Evolutionary conservation across 2,113 vertebrate species (phyloP), one percentile per base, ranked within the genome.

Genomic region (Anas platyrhynchos): DNA sequence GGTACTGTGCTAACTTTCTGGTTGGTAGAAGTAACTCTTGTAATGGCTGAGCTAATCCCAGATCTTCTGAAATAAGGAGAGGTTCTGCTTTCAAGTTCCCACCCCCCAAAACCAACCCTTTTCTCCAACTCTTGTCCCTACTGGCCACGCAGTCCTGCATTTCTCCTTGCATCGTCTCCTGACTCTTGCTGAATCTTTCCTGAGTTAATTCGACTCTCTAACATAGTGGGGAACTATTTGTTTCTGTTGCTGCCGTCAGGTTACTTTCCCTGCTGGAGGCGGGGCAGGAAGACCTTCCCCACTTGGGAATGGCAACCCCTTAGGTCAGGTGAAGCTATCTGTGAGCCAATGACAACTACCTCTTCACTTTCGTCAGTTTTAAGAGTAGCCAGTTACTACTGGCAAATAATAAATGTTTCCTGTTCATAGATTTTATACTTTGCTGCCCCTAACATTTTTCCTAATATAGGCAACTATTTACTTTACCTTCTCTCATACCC

Each of bases 391-490:
- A 96, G 6, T 93, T 88, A 83, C n/a, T 92, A 63, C 65, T 78
- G 88, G 91, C 92, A 95, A 92, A 95, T 92, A 92, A 95, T 86
- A 93, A 92, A 71, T 34, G 43, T 43, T 95, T 91, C 80, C 86
- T 72, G 56, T 78, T 92, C 83, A 67, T 11, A 90, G 41, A 88
- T 65, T 88, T 90, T 81, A 72, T 81, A 75, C 83, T 92, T 94
- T 74, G 59, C 61, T 72, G 65, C 80, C 59, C 61, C 80, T 86
- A 88, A 86, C 13, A 14, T 83, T 94, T 78, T 94, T 86, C 61
- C 68, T 86, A 86, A 86, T 91, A 91, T 58, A 93, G 79, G 67
- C 72, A 86, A 50, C n/a, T 93, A 75, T 92, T 94, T 91, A 88
- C 56, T 91, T 88, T 79, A 85, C 68, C 50, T 85, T 96, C 32